phyloP scores from a whole-genome alignment of 1,140 invertebrate genomes.

The Arion vulgaris region DNA sequence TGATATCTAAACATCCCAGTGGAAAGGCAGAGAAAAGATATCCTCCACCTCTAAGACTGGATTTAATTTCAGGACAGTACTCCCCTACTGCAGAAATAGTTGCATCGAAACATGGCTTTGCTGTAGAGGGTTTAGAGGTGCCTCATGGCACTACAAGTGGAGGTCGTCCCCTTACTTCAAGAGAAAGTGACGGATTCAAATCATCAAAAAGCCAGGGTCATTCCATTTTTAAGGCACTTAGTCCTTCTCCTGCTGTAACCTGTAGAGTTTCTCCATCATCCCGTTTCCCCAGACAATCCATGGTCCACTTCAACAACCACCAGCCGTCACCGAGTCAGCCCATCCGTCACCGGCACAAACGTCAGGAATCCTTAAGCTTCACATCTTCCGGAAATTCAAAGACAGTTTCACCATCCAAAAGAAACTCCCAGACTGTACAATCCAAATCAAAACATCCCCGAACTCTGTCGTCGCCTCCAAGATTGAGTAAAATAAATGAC shows the following conservation, averaged over 20 bases:
- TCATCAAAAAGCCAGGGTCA: neutral
- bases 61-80: neutral
- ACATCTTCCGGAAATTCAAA: neutral
- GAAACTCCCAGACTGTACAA: no score
- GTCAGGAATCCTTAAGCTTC: neutral
- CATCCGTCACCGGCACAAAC: neutral
- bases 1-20: neutral
- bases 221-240: neutral
- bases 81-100: constrained; percentile 32
- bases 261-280: neutral
- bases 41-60: neutral
- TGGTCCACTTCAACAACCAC: neutral
- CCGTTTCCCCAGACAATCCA: neutral
- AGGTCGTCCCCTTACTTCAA: neutral
- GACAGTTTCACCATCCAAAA: neutral
- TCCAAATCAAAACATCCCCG: neutral
- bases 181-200: constrained; percentile 14
- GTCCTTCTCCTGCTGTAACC: neutral
- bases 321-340: neutral
- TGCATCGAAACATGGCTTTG: constrained; percentile 19
- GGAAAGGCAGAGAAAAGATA: neutral
- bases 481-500: neutral
- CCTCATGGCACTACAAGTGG: neutral
- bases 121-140: constrained; percentile 20
- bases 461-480: neutral